Evolutionary conservation across 1,140 invertebrate species (phyloP).

Genomic region (Drosophila tropicalis): DNA sequence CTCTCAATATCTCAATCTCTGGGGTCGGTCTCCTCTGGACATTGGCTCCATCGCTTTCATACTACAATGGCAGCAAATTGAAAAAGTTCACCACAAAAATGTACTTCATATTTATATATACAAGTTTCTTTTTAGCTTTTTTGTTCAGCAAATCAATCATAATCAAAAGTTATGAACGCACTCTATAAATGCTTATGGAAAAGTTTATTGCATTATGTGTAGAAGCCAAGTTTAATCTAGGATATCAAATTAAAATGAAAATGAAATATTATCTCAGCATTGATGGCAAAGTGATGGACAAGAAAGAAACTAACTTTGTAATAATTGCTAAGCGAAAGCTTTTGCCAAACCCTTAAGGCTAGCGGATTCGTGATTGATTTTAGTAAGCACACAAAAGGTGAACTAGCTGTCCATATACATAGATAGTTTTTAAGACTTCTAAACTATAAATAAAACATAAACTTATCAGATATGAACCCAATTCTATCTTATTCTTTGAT

Average conservation of each 20-base stretch:
- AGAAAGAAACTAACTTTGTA: background rate
- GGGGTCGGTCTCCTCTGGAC: constrained; percentile 9
- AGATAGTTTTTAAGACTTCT: too few species aligned
- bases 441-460: too few species aligned
- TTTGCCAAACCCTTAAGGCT: too few species aligned
- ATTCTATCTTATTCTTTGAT: too few species aligned
- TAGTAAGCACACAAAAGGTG: too few species aligned
- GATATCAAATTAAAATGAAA: background rate
- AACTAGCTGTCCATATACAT: too few species aligned
- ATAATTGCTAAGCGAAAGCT: too few species aligned
- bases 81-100: constrained; percentile 60
- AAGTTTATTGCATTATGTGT: constrained; percentile 44
- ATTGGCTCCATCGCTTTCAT: constrained; percentile 9
- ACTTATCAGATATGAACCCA: too few species aligned
- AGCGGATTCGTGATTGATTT: too few species aligned
- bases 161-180: constrained; percentile 47
- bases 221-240: constrained; percentile 29
- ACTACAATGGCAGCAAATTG: constrained; percentile 51
- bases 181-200: constrained; percentile 37
- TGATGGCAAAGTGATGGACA: background rate
- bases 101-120: constrained; percentile 39
- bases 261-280: background rate
- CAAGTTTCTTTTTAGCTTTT: constrained; percentile 39
- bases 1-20: background rate
- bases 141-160: constrained; percentile 62